These are phyloP conservation scores for Dendrolimus pini DNA, from an alignment of 2,888 invertebrate species.

Conservation along the genomic window DNA sequence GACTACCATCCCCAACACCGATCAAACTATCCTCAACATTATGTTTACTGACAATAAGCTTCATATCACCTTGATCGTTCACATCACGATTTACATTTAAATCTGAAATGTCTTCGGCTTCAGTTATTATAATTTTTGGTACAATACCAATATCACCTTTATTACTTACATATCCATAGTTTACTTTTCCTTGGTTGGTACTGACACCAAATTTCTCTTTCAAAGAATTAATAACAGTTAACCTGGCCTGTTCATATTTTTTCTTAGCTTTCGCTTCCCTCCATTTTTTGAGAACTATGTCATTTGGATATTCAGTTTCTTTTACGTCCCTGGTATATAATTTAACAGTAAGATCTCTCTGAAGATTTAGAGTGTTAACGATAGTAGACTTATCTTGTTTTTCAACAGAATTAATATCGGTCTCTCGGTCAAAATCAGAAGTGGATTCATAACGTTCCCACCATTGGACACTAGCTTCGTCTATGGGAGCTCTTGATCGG, in stretches of 20 bases:
- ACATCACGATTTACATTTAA: slow-evolving; percentile 49
- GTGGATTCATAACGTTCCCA: slow-evolving; percentile 44
- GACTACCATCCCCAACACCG: slow-evolving; percentile 46
- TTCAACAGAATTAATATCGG: slow-evolving; percentile 12
- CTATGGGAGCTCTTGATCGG: slow-evolving; percentile 57
- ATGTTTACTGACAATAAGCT: slow-evolving; percentile 23
- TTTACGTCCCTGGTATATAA: slow-evolving; percentile 22
- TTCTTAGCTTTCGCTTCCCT: slow-evolving; percentile 50
- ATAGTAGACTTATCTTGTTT: slow-evolving; percentile 33
- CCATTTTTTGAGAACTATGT: slow-evolving; percentile 56
- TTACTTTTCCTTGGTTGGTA: slow-evolving; percentile 27
- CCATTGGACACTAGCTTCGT: slow-evolving; percentile 39
- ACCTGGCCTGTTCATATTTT: slow-evolving; percentile 53
- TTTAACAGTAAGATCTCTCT: slow-evolving; percentile 26
- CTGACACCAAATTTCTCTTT: slow-evolving; percentile 52
- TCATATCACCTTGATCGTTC: slow-evolving; percentile 22
- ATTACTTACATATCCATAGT: slow-evolving; percentile 27
- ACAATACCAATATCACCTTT: slow-evolving; percentile 40
- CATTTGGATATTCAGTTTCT: slow-evolving; percentile 34
- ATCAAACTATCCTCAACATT: slow-evolving; percentile 35
- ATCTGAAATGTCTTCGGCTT: slow-evolving; percentile 66
- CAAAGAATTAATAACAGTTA: slow-evolving; percentile 61
- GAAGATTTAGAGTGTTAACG: slow-evolving; percentile 22
- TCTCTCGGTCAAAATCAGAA: slow-evolving; percentile 16
- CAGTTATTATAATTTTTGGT: slow-evolving; percentile 46